Evolutionary conservation across 2,797 vertebrate genomes (phyloP), one percentile per base, ranked within the genome.

Genomic region (Amblyopsis hoosieri): DNA sequence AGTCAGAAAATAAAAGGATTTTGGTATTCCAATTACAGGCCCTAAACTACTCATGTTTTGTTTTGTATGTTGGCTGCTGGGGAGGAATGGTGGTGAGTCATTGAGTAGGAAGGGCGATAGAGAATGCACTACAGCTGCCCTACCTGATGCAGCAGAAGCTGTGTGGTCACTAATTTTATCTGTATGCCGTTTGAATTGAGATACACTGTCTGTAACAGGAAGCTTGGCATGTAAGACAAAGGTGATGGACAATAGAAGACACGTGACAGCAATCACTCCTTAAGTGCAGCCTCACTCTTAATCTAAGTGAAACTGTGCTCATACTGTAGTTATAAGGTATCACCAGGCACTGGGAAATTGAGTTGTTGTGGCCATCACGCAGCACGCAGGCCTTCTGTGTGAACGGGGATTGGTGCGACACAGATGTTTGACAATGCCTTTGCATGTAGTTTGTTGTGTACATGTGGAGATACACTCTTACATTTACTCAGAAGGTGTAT

Each of bases 41-140:
- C 47, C 47, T 48, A 48, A n/a, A 12, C 47, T 48, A 37, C 33
- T 37, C 33, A 37, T 37, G 33, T 37, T 37, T n/a, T 49, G 63
- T 70, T 60, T 47, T 66, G 55, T 64, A 59, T 67, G 64, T 71
- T 23, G 63, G 54, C 23, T 45, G 29, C 84, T 67, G 79, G 83
- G 67, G 84, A 67, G 64, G 73, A 85, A 63, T 57, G 68, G 72
- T 78, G 78, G 12, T 4, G 23, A 87, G 71, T 81, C 78, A 83
- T 74, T 75, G 74, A 78, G 80, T 48, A 68, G 48, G 56, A 51
- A 31, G 50, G 17, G 45, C 46, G 56, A 68, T 62, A 64, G 71
- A 68, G 33, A 45, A 15, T 11, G 33, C 33, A 8, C 33, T 37
- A 37, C 33, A 8, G 33, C 7, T 37, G 31, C 1, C 13, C n/a